Percentiles rank a stretch among this genome's conserved stretches.
Conservation (phyloP, 2,113 vertebrate genomes). For the Melospiza melodia region DNA sequence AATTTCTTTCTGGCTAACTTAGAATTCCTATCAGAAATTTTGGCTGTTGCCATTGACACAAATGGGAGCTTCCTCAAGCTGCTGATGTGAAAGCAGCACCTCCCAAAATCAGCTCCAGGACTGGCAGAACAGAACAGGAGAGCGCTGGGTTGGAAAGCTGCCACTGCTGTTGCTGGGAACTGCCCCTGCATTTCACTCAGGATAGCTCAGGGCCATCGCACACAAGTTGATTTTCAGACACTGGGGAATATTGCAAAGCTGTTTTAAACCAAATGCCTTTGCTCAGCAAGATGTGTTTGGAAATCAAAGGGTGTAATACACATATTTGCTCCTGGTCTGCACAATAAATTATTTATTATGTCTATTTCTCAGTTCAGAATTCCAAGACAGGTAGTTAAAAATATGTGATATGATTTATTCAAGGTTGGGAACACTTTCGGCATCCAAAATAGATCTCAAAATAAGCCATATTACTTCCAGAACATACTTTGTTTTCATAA, state of each 20-base stretch:
- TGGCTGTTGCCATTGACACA: not conserved
- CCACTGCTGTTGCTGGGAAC: not conserved
- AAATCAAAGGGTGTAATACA: constrained; percentile 15
- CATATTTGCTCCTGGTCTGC: constrained; percentile 25
- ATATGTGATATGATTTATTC: constrained; percentile 42
- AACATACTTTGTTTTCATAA: not conserved
- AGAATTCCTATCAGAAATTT: not conserved
- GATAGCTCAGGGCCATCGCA: not conserved
- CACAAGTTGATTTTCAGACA: not conserved
- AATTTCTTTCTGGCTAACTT: not conserved
- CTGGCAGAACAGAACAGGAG: not conserved
- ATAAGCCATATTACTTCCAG: not conserved
- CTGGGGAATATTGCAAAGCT: not conserved
- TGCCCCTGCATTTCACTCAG: not conserved
- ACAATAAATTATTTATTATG: constrained; percentile 55
- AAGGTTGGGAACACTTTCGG: not conserved
- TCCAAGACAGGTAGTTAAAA: constrained; percentile 21
- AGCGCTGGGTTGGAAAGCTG: not conserved
- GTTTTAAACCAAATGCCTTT: not conserved
- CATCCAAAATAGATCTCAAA: constrained; percentile 6
- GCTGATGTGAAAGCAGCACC: not conserved
- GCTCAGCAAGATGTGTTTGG: not conserved
- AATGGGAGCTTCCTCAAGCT: not conserved
- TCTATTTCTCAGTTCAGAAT: not conserved
- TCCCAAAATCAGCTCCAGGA: not conserved